Evolutionary conservation across 2,113 vertebrate species (phyloP), one percentile per base, ranked within the genome.

Genomic region (Marmota flaviventris): DNA sequence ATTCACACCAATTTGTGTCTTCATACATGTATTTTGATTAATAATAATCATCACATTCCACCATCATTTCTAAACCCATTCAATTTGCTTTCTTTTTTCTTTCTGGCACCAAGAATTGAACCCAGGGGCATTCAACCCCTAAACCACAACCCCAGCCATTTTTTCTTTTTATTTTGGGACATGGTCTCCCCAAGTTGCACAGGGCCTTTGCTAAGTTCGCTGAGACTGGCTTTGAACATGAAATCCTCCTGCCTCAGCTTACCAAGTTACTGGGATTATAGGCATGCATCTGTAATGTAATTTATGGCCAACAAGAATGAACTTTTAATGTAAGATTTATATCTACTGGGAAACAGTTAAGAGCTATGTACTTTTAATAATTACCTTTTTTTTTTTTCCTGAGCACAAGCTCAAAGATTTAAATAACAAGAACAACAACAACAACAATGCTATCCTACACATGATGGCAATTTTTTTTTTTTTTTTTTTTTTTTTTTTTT

Each of bases 341-440:
- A 63, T 27, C 61, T 63, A 63, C 2, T 63, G 22, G 61, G 10
- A 63, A 63, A 63, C 9, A 63, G 61, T 58, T 58, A 58, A 22
- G 56, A 58, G 18, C 56, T 85, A 96, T 94, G 90, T 93, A 97
- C 92, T 96, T 98, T 97, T 96, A 98, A 91, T 98, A 89, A 97
- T 96, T 97, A 84, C 37, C 4, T 85, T 95, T 95, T 53, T 51
- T n/a, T n/a, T 51, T 51, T 98, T 97, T 96, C 53, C 77, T 96
- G 83, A 96, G 53, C 39, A 70, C 63, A n/a, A 56, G 97, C 84
- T 0, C 96, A 97, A 94, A 93, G 29, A 97, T 91, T 93, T 45
- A n/a, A 56, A 63, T 32, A 42, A 58, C 7, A 13, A 65, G 0
- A 39, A 37, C 17, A 27, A 69, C 32, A 42, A 89, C 1, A 25